Conservation (phyloP, 1,140 invertebrate species). For the Gryllus bimaculatus region DNA sequence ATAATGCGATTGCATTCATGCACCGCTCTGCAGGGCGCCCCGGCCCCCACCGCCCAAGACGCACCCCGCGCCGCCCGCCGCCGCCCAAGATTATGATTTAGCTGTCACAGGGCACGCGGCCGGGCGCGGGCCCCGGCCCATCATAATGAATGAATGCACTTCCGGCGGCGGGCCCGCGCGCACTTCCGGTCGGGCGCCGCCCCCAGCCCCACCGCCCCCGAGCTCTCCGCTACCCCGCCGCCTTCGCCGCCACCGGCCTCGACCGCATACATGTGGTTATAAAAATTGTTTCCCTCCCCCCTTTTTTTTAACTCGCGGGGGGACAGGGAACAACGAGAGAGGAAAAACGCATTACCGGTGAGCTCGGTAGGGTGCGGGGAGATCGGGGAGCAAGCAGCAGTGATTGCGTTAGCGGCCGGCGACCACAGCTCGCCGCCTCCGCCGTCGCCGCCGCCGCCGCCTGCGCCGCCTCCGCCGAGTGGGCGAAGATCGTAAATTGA, state of each 20-base stretch:
- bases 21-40: background rate
- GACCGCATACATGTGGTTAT: slow-evolving; percentile 3
- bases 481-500: slow-evolving; percentile 3
- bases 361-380: background rate
- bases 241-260: background rate
- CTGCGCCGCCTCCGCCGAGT: too few relatives aligned
- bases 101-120: slow-evolving; percentile 10
- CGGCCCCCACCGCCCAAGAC: background rate
- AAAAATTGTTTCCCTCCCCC: background rate
- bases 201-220: background rate
- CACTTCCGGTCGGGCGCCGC: background rate
- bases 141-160: slow-evolving; percentile 10
- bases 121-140: background rate
- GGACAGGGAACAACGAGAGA: background rate
- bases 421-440: too few relatives aligned
- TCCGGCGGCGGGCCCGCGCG: background rate
- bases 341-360: background rate
- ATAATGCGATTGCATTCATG: background rate
- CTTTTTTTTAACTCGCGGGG: background rate
- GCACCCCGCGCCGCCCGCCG: too few relatives aligned
- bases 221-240: background rate
- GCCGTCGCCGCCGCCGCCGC: too few relatives aligned
- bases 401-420: background rate
- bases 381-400: background rate
- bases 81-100: slow-evolving; percentile 12